Evolutionary conservation across 1,140 invertebrate species (phyloP), one percentile per base, ranked within the genome.

Genomic region (Gerris buenoi): DNA sequence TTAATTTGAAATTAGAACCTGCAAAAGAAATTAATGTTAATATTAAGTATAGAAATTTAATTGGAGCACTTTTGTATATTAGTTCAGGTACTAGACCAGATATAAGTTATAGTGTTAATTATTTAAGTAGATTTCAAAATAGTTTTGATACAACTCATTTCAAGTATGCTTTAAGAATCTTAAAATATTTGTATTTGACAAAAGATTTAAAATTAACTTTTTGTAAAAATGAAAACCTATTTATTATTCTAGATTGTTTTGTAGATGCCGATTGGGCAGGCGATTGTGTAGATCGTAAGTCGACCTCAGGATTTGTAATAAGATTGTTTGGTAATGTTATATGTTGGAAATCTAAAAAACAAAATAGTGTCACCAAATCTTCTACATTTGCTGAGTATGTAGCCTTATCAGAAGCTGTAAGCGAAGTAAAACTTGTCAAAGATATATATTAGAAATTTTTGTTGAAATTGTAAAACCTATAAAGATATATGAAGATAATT

Each of bases 221-320:
- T 56, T 13, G n/a, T 56, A 10, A 56, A 56, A 56, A n/a, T 56
- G 10, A 56, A 13, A 56, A 56, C 10, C 22, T 71, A 23, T 69
- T 71, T 64, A 68, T 76, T 27, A 73, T 76, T n/a, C n/a, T n/a
- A n/a, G n/a, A n/a, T 25, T 26, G 28, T 27, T 66, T 26, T 64
- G 65, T 67, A 28, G 65, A 67, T 60, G 56, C 61, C 1, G 61
- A 66, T 23, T 66, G 68, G 64, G 65, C 46, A 22, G 62, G 62
- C 1, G 65, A 67, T 64, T 63, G 58, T 56, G 18, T 57, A 5
- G 65, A 67, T 27, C 22, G 65, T 64, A 64, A 69, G 66, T 69
- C 68, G 22, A 69, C 65, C 15, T 58, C 65, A 22, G 58, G 69
- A 18, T 58, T 62, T 29, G 25, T 68, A 14, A 56, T 70, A 28